Evolutionary conservation across 2,113 vertebrate genomes (phyloP).

Genomic region (Xiphophorus maculatus): DNA sequence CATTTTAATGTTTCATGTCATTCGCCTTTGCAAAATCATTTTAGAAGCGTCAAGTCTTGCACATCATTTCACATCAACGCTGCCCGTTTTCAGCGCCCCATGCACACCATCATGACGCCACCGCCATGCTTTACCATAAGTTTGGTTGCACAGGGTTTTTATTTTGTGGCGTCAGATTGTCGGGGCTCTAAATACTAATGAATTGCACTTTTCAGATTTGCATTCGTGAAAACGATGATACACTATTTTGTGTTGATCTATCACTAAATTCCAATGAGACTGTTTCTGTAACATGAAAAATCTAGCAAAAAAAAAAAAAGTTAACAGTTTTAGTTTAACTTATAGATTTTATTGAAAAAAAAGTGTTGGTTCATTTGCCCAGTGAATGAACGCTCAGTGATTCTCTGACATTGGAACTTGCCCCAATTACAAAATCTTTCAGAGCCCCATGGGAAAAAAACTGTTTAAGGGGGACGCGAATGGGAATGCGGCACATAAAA

Average conservation of each 20-base stretch:
- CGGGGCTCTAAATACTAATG: too few relatives aligned
- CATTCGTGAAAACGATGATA: too few relatives aligned
- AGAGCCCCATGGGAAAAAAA: constrained; percentile 46
- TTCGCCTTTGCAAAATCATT: neutral
- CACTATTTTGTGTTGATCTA: neutral
- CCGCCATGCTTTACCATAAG: neutral
- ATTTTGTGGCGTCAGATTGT: too few relatives aligned
- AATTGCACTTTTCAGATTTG: too few relatives aligned
- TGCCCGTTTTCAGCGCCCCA: neutral
- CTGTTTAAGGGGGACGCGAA: constrained; percentile 16
- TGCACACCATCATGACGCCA: neutral
- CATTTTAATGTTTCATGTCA: neutral
- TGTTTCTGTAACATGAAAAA: too few relatives aligned
- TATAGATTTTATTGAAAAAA: neutral
- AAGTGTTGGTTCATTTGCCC: neutral
- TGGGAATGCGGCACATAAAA: constrained; percentile 4
- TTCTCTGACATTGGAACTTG: constrained; percentile 7
- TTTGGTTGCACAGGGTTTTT: neutral
- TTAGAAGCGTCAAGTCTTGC: too few relatives aligned
- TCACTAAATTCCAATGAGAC: neutral
- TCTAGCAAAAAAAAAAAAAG: neutral
- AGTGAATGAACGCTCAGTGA: constrained; percentile 1
- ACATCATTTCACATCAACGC: neutral
- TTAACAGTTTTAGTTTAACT: neutral
- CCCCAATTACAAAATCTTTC: constrained; percentile 32